Evolutionary conservation across 2,797 vertebrate species (phyloP).

Genomic region (Hemibagrus guttatus): DNA sequence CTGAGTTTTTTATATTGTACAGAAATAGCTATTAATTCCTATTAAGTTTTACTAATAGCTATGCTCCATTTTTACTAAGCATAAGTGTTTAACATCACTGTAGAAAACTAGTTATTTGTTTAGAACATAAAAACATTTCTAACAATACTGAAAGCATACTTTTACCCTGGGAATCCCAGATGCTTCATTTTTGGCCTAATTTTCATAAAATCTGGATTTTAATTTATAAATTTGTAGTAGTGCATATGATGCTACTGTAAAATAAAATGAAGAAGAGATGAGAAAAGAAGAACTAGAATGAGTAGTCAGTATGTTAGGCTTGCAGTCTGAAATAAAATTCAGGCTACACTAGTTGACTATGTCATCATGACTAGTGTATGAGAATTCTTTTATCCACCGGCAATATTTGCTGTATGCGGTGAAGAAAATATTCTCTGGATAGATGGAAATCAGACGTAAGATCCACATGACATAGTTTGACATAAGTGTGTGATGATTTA

Average conservation of each 20-base stretch:
- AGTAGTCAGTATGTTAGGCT: not conserved
- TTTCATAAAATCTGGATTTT: not conserved
- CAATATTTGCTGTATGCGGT: constrained; percentile 6
- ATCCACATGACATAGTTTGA: not conserved
- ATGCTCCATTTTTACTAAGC: not conserved
- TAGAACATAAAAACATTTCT: not conserved
- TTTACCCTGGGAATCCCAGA: not conserved
- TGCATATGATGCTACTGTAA: not conserved
- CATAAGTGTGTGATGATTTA: not conserved
- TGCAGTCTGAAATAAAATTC: constrained; percentile 13
- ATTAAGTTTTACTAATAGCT: not conserved
- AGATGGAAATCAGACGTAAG: not conserved
- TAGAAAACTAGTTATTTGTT: not conserved
- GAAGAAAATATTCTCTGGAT: constrained; percentile 6
- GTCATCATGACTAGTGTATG: constrained; percentile 7
- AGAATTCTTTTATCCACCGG: not conserved
- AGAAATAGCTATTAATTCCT: not conserved
- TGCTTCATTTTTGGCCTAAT: not conserved
- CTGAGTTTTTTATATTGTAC: not conserved
- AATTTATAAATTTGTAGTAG: no score
- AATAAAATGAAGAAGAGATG: not conserved
- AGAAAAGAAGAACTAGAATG: not conserved
- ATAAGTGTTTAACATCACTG: not conserved
- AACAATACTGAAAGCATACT: not conserved
- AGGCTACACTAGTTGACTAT: not conserved